Base-by-base conservation (phyloP, 2,888 invertebrate genomes). In the Athalia rosae region DNA sequence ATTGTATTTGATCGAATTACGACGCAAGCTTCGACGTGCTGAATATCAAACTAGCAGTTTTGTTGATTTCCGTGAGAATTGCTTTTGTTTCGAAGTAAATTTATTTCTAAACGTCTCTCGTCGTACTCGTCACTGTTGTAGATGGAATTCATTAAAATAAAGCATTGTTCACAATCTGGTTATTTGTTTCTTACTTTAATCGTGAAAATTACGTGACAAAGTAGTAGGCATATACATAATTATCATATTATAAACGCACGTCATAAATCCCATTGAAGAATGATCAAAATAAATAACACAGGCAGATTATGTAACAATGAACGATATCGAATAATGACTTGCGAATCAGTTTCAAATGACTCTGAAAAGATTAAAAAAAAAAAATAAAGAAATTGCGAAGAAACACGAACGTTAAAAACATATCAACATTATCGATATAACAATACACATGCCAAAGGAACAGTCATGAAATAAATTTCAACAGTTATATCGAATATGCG, bases 241-340 rank as follows among this genome's bases (percentile, higher is more conserved):
- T 47, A 63, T 47, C 45, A 13, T n/a, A 63, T 43, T 45, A 58
- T 58, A 58, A 28, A 58, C 5, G 13, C 45, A 13, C 47, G 6
- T 47, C 43, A 45, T 13, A 45, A 7, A 63, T 13, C 43, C 28
- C 8, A 50, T 50, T 50, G 45, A 47, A 63, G 13, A 59, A 28
- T 15, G 45, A n/a, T 63, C 74, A 71, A 83, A 79, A 77, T 41
- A 66, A 63, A 78, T 61, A 77, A 62, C 53, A 66, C 28, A 28
- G 28, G 28, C 28, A 28, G 28, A 28, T 28, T 28, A 28, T 28
- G 28, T 7, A 59, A 8, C 11, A 76, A 48, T 66, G 48, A 15
- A 59, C 64, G 6, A 28, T 79, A 71, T 78, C 66, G 69, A 28
- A 28, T 28, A 28, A 77, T 56, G 76, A 76, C 64, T 76, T 79